Conservation (phyloP, 2,797 vertebrate genomes). For the Ciconia nigra region DNA sequence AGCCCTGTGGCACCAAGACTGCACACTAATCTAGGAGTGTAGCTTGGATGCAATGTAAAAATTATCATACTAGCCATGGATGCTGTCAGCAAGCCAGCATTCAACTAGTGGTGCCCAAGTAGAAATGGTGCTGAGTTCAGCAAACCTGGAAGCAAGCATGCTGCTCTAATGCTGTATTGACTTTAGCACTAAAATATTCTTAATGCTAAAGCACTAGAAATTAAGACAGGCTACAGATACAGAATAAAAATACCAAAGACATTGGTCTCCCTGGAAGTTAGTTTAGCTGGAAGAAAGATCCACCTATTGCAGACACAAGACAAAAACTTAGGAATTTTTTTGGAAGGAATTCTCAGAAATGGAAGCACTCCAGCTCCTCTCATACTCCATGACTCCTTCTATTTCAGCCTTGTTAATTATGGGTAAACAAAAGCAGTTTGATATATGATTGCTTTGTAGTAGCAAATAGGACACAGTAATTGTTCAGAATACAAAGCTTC, state of each 20-base stretch:
- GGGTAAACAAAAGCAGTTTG: background rate
- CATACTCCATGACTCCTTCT: background rate
- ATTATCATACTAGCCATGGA: slow-evolving; percentile 71
- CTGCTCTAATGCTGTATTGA: background rate
- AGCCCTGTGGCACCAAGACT: slow-evolving; percentile 76
- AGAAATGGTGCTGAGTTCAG: slow-evolving; percentile 59
- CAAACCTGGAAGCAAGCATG: slow-evolving; percentile 44
- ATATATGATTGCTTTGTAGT: background rate
- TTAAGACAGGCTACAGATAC: background rate
- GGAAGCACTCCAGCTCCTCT: background rate
- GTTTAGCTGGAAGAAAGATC: background rate
- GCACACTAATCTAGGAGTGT: slow-evolving; percentile 73
- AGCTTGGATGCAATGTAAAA: slow-evolving; percentile 77
- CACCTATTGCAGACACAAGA: background rate
- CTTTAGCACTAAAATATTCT: background rate
- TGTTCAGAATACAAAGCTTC: background rate
- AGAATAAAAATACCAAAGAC: background rate
- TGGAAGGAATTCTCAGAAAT: background rate
- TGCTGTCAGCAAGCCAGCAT: slow-evolving; percentile 74
- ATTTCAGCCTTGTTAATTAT: background rate
- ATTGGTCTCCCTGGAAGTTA: background rate
- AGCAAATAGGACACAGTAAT: background rate
- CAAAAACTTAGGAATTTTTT: background rate
- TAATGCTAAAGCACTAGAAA: background rate
- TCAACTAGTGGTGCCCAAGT: slow-evolving; percentile 71